Percentiles rank a stretch among this genome's conserved stretches.
Evolutionary conservation across 2,113 vertebrate species (phyloP).

Genomic region (Otis tarda): DNA sequence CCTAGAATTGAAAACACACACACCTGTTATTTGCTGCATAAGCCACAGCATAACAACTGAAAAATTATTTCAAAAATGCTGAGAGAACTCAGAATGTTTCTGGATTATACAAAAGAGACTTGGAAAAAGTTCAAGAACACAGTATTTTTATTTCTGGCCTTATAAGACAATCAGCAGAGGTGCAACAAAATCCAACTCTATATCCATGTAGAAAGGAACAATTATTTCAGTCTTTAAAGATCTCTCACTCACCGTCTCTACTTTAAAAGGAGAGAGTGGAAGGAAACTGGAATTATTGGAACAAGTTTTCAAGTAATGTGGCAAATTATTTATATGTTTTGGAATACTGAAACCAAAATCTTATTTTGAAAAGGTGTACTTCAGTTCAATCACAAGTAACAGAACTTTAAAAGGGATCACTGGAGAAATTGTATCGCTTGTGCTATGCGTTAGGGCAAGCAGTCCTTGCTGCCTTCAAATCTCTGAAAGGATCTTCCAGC

Average conservation of each 20-base stretch:
- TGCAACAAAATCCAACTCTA: not conserved
- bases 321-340: not conserved
- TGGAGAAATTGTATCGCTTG: not conserved
- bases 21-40: constrained; percentile 67
- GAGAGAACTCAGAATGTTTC: not conserved
- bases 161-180: not conserved
- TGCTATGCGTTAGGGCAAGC: accelerated
- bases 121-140: not conserved
- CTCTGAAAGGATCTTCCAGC: not conserved
- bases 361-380: not conserved
- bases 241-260: not conserved
- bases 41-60: not conserved
- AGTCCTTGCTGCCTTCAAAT: not conserved
- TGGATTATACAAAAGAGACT: not conserved
- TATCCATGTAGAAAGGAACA: not conserved
- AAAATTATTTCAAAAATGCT: not conserved
- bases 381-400: not conserved
- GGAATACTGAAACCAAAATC: not conserved
- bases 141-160: not conserved
- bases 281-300: not conserved
- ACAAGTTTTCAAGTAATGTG: not conserved
- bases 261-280: not conserved
- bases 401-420: not conserved
- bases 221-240: not conserved
- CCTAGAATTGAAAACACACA: constrained; percentile 69